Evolutionary conservation across 2,113 vertebrate genomes (phyloP).

Genomic region (Cervus canadensis): DNA sequence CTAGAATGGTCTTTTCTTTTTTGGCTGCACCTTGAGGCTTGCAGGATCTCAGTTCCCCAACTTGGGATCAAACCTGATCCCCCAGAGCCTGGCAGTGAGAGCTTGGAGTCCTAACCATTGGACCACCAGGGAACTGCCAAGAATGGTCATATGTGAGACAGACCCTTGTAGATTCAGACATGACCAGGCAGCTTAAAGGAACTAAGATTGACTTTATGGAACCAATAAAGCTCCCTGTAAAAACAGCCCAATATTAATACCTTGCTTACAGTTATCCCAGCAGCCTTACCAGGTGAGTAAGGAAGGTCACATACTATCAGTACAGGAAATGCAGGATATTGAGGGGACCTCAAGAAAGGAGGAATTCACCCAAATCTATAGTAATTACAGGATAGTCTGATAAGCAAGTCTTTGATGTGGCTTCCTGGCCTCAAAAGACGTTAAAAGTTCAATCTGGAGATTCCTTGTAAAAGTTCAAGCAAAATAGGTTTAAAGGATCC

Average conservation of each 20-base stretch:
- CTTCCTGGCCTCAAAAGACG: neutral
- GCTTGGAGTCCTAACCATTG: neutral
- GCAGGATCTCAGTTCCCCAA: neutral
- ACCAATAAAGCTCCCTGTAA: neutral
- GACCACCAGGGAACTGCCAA: neutral
- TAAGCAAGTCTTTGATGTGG: neutral
- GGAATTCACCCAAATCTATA: neutral
- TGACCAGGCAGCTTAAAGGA: neutral
- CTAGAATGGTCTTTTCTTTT: neutral
- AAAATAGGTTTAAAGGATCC: neutral
- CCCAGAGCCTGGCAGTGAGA: neutral
- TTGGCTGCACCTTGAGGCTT: neutral
- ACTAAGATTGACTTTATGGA: neutral
- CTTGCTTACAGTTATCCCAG: neutral
- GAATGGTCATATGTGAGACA: neutral
- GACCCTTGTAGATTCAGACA: neutral
- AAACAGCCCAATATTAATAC: neutral
- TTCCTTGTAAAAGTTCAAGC: neutral
- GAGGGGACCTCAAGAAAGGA: neutral
- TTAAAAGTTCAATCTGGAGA: neutral
- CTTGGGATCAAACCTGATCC: neutral
- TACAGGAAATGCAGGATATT: neutral
- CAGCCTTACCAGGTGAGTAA: neutral
- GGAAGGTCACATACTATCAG: neutral
- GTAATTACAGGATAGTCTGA: neutral